Evolutionary conservation across 2,113 vertebrate genomes (phyloP), one percentile per base, ranked within the genome.

Genomic region (Cichladusa arquata): DNA sequence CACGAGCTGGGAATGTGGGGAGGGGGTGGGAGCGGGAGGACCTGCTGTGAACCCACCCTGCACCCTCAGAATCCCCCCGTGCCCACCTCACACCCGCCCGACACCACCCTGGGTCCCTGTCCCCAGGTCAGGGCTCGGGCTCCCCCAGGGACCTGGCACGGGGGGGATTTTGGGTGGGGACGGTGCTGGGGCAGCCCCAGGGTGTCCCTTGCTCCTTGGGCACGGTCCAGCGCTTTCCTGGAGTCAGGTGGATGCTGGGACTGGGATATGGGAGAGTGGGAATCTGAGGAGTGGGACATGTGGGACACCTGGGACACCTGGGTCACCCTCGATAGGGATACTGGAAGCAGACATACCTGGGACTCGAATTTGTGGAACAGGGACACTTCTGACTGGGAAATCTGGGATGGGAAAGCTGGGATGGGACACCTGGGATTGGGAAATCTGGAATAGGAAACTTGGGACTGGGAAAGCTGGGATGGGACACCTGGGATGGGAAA

Each of bases 1-100:
- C 88, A 95, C 66, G 14, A 23, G 44, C 80, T 33, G 44, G n/a
- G 19, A 7, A 17, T 2, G 40, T 4, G 18, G 58, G 29, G 5
- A 25, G 11, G 12, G 17, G 31, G 9, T 3, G 3, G 40, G 38
- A 18, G n/a, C 0, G 8, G 14, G 36, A 40, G 12, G 36, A 9
- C 26, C 24, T 5, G 76, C 48, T 14, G 60, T 3, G 76, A 29
- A 14, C 11, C 48, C 34, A 28, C 11, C 24, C 5, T 4, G 5
- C 11, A 20, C 16, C 45, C 16, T 11, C 22, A 12, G 25, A 54
- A 23, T 2, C 25, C 3, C 26, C 15, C 15, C 4, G 26, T 14
- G 44, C 29, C 14, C 69, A 11, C 36, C 57, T 2, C 2, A 3
- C 34, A 15, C 36, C 33, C 67, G 5, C 29, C 69, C 2, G 3